Base-by-base conservation (phyloP, 1,140 invertebrate genomes). In the Reticulitermes speratus region DNA sequence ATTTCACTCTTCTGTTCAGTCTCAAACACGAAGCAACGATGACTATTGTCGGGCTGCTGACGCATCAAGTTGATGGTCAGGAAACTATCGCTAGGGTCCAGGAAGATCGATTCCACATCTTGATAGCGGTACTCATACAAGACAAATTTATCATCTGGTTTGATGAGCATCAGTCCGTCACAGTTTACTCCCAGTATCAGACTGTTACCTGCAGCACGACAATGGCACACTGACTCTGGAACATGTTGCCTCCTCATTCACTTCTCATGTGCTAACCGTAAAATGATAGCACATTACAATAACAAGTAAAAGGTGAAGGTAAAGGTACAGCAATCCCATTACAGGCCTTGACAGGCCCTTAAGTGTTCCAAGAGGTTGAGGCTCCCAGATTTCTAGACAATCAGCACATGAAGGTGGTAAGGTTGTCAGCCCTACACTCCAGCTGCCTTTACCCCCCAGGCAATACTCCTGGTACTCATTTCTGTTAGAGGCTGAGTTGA, bases 21-120 rank as follows among this genome's bases (percentile, higher is more conserved):
- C 90, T 98, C 97, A 90, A 99, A 98, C 25, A 98, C 97, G 90
- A 98, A 98, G 91, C 97, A 98, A 88, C 97, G 97, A 92, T 95
- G 95, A 82, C 93, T 93, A 88, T 93, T 95, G 86, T 93, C 94
- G 75, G 91, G 93, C 88, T 93, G 93, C 87, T 93, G 94, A 88
- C 94, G 91, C 65, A 94, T 91, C 85, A 94, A 88, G 87, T 93
- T 94, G 86, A 99, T 94, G 2, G 97, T 98, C 45, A 99, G 95
- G 87, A 98, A 97, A 89, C 96, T 96, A 90, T 99, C 97, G 88
- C 95, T 97, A 1, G 97, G 96, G 90, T 98, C 97, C 86, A 99
- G 91, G 90, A 97, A 94, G 87, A 99, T 96, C n/a, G 96, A 97
- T 88, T 97, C 97, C 25, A 98, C 95, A 89, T 98, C 96, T 85